Conservation (phyloP, 2,113 vertebrate genomes). For the Strix aluco region DNA sequence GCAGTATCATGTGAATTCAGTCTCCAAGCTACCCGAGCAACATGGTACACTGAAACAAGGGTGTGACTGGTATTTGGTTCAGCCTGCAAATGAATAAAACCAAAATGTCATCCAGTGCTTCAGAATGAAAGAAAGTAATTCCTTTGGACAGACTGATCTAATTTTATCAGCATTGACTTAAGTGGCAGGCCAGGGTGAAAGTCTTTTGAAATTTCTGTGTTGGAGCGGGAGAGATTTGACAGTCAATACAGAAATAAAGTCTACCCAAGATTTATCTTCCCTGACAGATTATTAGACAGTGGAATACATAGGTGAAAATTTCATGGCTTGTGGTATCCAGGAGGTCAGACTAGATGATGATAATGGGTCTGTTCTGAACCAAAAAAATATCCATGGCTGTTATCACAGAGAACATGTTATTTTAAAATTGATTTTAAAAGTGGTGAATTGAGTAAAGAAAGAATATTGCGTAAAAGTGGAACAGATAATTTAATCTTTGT, state of each 20-base stretch:
- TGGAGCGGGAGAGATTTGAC: neutral
- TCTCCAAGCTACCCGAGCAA: neutral
- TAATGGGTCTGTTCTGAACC: neutral
- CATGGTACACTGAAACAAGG: neutral
- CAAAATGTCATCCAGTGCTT: neutral
- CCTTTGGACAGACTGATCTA: conserved; percentile 4
- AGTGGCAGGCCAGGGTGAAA: neutral
- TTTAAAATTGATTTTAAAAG: neutral
- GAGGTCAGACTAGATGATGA: neutral
- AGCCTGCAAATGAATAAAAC: neutral
- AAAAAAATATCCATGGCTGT: neutral
- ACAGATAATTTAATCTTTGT: neutral
- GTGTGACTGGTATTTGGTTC: neutral
- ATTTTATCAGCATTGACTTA: conserved; percentile 23
- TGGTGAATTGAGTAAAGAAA: neutral
- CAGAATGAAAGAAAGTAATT: conserved; percentile 21
- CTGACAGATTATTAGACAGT: neutral
- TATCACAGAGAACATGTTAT: neutral
- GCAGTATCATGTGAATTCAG: neutral
- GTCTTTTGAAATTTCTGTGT: neutral
- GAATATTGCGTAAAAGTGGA: neutral
- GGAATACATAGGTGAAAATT: neutral
- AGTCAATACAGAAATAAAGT: conserved; percentile 14
- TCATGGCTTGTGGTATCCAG: neutral
- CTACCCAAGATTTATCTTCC: neutral